phyloP scores from a whole-genome alignment of 2,113 vertebrate species.

The Apodemus sylvaticus region DNA sequence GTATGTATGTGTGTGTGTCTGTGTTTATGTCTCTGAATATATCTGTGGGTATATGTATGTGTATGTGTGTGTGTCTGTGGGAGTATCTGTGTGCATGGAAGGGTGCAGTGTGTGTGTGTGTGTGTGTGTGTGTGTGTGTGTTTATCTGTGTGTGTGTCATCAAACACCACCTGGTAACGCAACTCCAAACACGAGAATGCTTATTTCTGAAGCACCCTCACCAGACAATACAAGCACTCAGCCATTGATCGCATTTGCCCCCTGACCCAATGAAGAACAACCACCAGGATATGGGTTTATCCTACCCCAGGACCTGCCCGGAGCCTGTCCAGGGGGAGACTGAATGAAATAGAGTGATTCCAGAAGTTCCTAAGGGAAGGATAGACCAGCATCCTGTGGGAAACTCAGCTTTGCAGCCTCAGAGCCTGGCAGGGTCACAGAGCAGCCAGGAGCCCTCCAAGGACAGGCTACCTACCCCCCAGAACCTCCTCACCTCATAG shows the following conservation, averaged over 20 bases:
- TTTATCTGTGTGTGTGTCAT: not conserved
- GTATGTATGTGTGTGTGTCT: no score
- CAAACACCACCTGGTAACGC: not conserved
- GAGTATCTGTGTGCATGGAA: not conserved
- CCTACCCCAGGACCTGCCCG: not conserved
- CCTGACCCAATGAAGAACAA: not conserved
- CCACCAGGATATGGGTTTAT: not conserved
- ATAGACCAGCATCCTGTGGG: accelerated
- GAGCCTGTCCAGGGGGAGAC: not conserved
- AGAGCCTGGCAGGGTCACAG: accelerated
- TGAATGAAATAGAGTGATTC: not conserved
- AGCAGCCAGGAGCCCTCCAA: accelerated
- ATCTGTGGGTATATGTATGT: no score
- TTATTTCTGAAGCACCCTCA: not conserved
- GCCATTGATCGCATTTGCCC: not conserved
- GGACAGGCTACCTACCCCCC: not conserved
- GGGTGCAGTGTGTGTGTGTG: no score
- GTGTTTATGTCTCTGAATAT: not conserved
- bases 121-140: not conserved
- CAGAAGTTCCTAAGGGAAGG: not conserved
- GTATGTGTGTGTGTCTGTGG: not conserved
- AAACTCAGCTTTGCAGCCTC: not conserved
- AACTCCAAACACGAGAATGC: no score
- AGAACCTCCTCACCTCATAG: slow-evolving; percentile 84
- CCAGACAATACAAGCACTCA: accelerated